phyloP scores from a whole-genome alignment of 2,888 invertebrate genomes.

The Branchinecta sandiegonensis region DNA sequence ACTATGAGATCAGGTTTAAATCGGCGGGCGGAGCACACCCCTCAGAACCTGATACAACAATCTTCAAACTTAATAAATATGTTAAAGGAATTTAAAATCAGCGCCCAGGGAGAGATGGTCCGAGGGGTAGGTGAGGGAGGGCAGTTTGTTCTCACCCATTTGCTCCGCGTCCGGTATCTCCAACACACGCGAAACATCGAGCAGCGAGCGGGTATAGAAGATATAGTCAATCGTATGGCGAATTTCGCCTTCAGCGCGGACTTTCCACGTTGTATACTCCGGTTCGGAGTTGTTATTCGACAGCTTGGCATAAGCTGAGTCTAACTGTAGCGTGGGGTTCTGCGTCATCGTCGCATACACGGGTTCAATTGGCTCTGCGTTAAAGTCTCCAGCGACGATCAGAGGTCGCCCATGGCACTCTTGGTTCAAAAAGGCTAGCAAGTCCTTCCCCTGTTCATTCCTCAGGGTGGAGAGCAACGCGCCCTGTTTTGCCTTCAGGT shows the following conservation, averaged over 20 bases:
- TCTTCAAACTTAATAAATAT: background rate
- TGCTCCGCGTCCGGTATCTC: constrained; percentile 49
- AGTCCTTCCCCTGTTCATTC: constrained; percentile 54
- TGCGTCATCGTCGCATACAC: constrained; percentile 46
- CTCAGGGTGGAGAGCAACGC: constrained; percentile 49
- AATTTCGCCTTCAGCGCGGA: constrained; percentile 50
- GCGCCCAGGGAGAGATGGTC: constrained; percentile 60
- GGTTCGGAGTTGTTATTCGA: constrained; percentile 40
- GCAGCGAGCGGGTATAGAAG: constrained; percentile 43
- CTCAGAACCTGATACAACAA: too few relatives aligned
- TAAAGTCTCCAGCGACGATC: constrained; percentile 57
- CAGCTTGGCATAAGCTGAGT: constrained; percentile 33
- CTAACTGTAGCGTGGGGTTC: constrained; percentile 28
- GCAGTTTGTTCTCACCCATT: constrained; percentile 50
- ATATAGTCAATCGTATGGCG: constrained; percentile 62
- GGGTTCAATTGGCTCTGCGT: constrained; percentile 55
- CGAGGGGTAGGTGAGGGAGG: constrained; percentile 53
- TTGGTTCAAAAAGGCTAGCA: constrained; percentile 41
- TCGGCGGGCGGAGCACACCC: too few relatives aligned
- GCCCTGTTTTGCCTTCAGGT: constrained; percentile 55
- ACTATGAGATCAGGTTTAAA: too few relatives aligned
- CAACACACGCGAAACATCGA: constrained; percentile 43
- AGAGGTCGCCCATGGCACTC: constrained; percentile 40
- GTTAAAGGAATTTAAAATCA: constrained; percentile 37
- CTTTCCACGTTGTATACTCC: constrained; percentile 59